Evolutionary conservation across 2,113 vertebrate species (phyloP).

Genomic region (Psephotus haematonotus): DNA sequence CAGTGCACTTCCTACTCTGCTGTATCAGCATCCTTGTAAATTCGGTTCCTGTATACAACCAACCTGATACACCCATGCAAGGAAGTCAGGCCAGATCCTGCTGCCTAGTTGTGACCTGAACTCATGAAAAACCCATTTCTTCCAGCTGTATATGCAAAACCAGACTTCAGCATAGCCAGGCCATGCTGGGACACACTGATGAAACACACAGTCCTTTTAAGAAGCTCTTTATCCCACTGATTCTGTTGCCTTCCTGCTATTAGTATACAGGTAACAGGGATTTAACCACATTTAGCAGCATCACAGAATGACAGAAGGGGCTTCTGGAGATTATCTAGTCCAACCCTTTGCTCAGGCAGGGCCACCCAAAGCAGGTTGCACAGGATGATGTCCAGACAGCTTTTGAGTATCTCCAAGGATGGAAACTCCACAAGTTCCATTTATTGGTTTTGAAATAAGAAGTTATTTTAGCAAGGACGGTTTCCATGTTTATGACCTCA

Average conservation of each 20-base stretch:
- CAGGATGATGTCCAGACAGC: not conserved
- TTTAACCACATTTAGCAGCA: not conserved
- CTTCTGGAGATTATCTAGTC: not conserved
- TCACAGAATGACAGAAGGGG: not conserved
- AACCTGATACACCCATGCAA: not conserved
- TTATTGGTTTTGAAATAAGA: not conserved
- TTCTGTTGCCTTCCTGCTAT: not conserved
- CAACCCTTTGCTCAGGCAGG: not conserved
- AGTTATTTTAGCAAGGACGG: not conserved
- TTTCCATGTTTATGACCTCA: not conserved
- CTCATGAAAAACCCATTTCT: not conserved
- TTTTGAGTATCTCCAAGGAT: not conserved
- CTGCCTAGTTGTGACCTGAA: not conserved
- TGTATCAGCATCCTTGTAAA: not conserved
- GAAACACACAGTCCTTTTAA: not conserved
- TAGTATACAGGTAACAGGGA: not conserved
- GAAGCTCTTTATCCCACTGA: not conserved
- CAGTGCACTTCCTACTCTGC: not conserved
- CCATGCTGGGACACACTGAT: not conserved
- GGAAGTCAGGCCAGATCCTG: not conserved
- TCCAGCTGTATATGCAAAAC: not conserved
- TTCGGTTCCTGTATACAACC: not conserved
- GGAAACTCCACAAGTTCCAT: not conserved
- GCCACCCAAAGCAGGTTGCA: not conserved
- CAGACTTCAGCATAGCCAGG: not conserved